Evolutionary conservation across 35 echinoderm and acorn worm species (phyloP).

Genomic region (Nesometra sesokonis): DNA sequence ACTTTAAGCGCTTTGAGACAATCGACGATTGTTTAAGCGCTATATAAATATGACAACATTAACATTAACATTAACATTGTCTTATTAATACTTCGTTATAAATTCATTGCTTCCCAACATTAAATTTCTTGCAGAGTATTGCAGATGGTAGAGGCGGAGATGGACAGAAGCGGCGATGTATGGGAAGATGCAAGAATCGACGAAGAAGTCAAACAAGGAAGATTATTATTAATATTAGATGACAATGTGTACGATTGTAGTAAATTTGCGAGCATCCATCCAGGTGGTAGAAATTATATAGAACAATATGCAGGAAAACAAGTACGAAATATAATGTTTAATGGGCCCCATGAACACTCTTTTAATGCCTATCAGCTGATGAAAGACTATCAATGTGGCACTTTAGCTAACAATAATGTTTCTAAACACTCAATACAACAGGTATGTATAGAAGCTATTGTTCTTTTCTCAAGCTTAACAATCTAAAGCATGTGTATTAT

Average conservation of each 20-base stretch:
- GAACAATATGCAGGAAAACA: background rate
- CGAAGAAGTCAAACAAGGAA: background rate
- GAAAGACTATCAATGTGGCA: background rate
- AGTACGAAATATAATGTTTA: background rate
- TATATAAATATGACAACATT: too few species aligned
- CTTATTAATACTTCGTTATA: too few species aligned
- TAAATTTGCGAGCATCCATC: background rate
- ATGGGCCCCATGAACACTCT: background rate
- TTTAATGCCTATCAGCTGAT: background rate
- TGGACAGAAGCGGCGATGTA: background rate
- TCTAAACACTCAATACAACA: background rate
- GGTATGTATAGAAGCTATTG: background rate
- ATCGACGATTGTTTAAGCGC: too few species aligned
- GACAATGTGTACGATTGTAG: background rate
- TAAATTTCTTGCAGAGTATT: too few species aligned
- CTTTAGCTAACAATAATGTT: background rate
- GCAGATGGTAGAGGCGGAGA: background rate
- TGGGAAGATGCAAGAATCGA: background rate
- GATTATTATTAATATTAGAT: background rate
- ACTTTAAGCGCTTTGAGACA: too few species aligned
- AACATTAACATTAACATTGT: too few species aligned
- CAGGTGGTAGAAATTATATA: background rate
- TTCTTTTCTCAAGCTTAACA: too few species aligned
- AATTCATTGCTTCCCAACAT: too few species aligned
- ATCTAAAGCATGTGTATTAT: too few species aligned